A percentile compares a stretch with the other conserved stretches of the same genome.
Conservation (phyloP, 2,797 vertebrate genomes). For the Carcharodon carcharias region DNA sequence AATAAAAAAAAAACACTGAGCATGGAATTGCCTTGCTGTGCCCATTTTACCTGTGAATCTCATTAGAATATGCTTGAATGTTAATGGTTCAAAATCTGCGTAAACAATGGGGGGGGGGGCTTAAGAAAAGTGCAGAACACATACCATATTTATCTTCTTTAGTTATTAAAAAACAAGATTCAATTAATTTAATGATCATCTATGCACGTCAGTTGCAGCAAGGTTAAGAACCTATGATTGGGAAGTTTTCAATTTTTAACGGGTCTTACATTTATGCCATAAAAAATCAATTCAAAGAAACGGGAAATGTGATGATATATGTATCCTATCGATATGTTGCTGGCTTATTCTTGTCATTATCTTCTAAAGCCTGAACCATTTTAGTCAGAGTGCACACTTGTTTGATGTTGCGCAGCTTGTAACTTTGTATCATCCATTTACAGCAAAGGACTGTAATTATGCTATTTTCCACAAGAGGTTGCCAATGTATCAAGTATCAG, state of each 20-base stretch:
- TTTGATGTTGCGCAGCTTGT: not conserved
- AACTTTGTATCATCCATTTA: not conserved
- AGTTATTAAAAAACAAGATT: not conserved
- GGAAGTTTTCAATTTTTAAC: not conserved
- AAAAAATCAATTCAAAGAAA: not conserved
- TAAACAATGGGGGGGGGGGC: too few relatives aligned
- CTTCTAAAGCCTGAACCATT: not conserved
- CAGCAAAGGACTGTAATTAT: conserved; percentile 22
- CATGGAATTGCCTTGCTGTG: too few relatives aligned
- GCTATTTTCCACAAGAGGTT: conserved; percentile 32
- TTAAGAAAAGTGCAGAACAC: not conserved
- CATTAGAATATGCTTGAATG: not conserved
- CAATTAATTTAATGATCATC: not conserved
- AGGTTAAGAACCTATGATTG: not conserved
- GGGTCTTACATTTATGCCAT: not conserved
- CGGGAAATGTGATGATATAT: not conserved
- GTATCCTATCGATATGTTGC: not conserved
- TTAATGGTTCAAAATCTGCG: not conserved
- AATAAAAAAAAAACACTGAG: too few relatives aligned
- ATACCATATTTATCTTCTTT: not conserved
- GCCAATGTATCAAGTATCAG: conserved; percentile 28
- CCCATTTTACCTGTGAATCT: not conserved
- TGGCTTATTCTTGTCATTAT: not conserved
- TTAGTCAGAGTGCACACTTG: not conserved
- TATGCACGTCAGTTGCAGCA: not conserved